Percentiles rank a stretch among this genome's conserved stretches.
These are phyloP conservation scores for Catharus minimus DNA, from an alignment of 2,113 vertebrate genomes.

Conservation along the genomic window DNA sequence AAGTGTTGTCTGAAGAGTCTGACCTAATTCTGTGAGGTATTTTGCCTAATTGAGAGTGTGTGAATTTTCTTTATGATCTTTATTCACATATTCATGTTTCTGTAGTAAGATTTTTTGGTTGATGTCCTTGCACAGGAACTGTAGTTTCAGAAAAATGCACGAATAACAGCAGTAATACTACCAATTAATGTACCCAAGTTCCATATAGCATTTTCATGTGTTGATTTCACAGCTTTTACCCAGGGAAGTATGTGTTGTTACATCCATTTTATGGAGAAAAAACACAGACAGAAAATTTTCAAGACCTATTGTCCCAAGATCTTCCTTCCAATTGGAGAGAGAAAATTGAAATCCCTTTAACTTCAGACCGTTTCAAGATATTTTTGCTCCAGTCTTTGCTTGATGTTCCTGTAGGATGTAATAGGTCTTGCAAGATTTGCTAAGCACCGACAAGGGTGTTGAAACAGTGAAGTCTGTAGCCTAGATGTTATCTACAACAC, in stretches of 20 bases:
- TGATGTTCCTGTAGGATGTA: background rate
- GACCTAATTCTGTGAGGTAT: background rate
- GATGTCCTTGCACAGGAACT: background rate
- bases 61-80: background rate
- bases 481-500: background rate
- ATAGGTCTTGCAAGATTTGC: background rate
- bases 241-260: background rate
- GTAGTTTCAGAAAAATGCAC: background rate
- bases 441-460: background rate
- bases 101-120: background rate
- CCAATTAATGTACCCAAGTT: background rate
- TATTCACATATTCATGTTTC: background rate
- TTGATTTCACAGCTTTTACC: background rate
- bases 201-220: background rate
- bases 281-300: background rate
- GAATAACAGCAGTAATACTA: background rate
- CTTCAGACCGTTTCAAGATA: background rate
- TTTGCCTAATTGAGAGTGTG: background rate
- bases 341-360: background rate
- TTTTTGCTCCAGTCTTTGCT: background rate
- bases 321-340: background rate
- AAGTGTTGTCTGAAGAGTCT: background rate
- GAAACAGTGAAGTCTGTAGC: background rate
- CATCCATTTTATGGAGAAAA: background rate
- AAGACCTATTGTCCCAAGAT: background rate